Evolutionary conservation across 1,140 invertebrate species (phyloP), one percentile per base, ranked within the genome.

Genomic region (Papilio aristodemus): DNA sequence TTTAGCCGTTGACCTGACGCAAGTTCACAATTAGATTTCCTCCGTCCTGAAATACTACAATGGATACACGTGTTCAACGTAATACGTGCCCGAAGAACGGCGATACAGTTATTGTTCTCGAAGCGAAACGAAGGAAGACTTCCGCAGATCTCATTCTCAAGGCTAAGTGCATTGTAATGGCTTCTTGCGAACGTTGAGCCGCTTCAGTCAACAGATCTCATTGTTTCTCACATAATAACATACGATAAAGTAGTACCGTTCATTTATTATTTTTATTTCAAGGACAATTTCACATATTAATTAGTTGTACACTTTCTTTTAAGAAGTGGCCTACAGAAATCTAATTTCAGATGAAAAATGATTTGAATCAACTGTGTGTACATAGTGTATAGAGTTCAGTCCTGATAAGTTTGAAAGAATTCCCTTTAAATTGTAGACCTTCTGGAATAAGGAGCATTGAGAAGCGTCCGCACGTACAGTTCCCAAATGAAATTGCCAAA

Each of bases 401-500:
- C 75, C 71, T 75, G 76, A 79, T 83, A 80, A 80, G 72, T 78
- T 81, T 76, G 67, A 73, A 78, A 68, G 73, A 77, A 73, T 73
- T 77, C 66, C 43, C 67, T 76, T 73, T 80, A 77, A 81, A 75
- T 79, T 78, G 74, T 70, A 71, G 69, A 73, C 76, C 75, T 76
- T 74, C 67, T 41, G 74, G 69, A 81, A 86, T 84, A 77, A 76
- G 78, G 71, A 72, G 75, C 81, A 86, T 89, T 87, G 80, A 73
- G 70, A 73, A 68, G 57, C 75, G 72, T 76, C 71, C 74, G 78
- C 87, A 90, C 87, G 86, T 90, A 87, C 82, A 64, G 66, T 71
- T 80, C 72, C 71, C 75, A 84, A 87, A 89, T 86, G 82, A 84
- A 88, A 85, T 85, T 88, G 84, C 75, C 77, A 79, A 86, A 81